These are phyloP conservation scores for Polydrusus cervinus DNA, from an alignment of 2,888 invertebrate species.

Conservation along the genomic window DNA sequence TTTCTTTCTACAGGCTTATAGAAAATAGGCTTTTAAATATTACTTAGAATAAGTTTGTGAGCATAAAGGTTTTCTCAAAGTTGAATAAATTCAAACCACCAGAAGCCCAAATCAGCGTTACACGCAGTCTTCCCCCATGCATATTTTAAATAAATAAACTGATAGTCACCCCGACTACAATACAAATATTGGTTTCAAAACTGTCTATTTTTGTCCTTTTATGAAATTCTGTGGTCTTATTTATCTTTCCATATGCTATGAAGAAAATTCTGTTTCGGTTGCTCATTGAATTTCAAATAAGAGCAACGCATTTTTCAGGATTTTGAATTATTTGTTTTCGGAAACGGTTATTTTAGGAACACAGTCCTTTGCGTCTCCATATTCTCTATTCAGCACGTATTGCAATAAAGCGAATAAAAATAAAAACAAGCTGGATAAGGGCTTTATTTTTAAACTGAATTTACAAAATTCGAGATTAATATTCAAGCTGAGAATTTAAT, in stretches of 20 bases:
- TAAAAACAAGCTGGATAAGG: background rate
- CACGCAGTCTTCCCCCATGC: background rate
- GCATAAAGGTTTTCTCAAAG: too few relatives aligned
- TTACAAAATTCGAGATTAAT: background rate
- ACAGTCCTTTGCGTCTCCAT: constrained; percentile 3
- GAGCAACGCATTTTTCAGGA: constrained; percentile 30
- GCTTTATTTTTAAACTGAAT: background rate
- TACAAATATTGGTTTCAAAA: constrained; percentile 8
- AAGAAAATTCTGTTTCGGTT: constrained; percentile 29
- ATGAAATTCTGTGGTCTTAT: constrained; percentile 33
- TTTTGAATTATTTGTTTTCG: constrained; percentile 24
- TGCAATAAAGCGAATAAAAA: background rate
- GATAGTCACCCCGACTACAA: background rate
- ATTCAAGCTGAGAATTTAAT: too few relatives aligned
- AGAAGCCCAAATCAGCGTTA: too few relatives aligned
- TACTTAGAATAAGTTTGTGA: too few relatives aligned
- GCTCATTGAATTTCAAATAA: constrained; percentile 46
- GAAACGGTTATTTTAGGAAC: constrained; percentile 13
- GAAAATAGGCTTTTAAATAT: too few relatives aligned
- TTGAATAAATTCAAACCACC: too few relatives aligned
- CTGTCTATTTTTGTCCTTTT: constrained; percentile 10
- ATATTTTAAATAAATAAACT: constrained; percentile 4
- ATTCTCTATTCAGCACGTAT: constrained; percentile 7
- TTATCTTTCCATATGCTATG: constrained; percentile 38
- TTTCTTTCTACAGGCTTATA: too few relatives aligned